Base-by-base conservation (phyloP, 2,797 vertebrate genomes). In the Poeciliopsis gracilis region DNA sequence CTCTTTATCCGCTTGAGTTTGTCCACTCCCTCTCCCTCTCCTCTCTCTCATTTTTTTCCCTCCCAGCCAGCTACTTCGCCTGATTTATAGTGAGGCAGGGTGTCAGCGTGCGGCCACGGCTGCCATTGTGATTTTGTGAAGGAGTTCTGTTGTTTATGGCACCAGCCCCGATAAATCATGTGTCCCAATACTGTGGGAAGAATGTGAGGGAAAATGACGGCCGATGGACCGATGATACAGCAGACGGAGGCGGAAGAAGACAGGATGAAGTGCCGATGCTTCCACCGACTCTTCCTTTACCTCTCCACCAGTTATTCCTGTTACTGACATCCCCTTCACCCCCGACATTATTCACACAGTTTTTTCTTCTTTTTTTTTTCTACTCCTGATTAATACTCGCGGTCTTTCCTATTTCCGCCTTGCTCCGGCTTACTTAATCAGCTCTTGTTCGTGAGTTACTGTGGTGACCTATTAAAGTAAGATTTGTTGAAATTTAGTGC, bases 31-130 rank as follows among this genome's bases (percentile, higher is more conserved):
- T 71, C 92, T 81, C 85, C 10, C 86, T 70, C 83, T 73, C 83
- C 5, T 77, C 33, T 43, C 2, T 87, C 90, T 79, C 83, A 28
- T 55, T 76, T 57, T 28, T 85, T 85, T 86, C 86, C 82, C 87
- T 91, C 89, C 90, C 93, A 92, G 91, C 95, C 92, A 95, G 94
- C 95, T 95, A 94, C 96, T 96, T 95, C 95, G 87, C 90, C 89
- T 99, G 97, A 98, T 99, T 98, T 98, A 98, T 98, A 96, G 96
- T 96, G 97, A 97, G 96, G 95, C 96, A 61, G 95, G 94, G 95
- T 98, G 97, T 98, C 97, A 98, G 96, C 95, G 87, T 92, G 94
- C 96, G 94, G 90, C 92, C 87, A 93, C 89, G 94, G 96, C 96
- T 97, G 96, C 97, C 96, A 97, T 98, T 98, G 96, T 97, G 94